Evolutionary conservation across 2,113 vertebrate genomes (phyloP), one percentile per base, ranked within the genome.

Genomic region (Cichladusa arquata): DNA sequence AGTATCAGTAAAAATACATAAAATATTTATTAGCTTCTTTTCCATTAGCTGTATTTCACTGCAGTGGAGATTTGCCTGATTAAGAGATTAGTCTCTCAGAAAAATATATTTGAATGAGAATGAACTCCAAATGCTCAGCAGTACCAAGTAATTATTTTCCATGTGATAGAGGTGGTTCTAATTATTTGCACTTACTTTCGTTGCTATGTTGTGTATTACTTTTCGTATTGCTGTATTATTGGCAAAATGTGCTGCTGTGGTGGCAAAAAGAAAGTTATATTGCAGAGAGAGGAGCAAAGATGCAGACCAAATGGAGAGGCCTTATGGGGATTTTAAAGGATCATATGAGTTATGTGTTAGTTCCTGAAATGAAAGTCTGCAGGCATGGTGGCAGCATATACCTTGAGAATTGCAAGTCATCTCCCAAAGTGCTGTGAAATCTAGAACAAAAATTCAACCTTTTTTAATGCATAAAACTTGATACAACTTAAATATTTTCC

Each of bases 181-280:
- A 97, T 97, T 97, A 95, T 96, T 96, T 95, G 66, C 50, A 56
- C 74, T 96, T 92, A 86, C 47, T 96, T 92, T 94, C 87, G 95
- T 96, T 90, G 33, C 60, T 93, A 4, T 42, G 56, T 86, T 97
- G 48, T 93, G 38, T 83, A 84, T 95, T 96, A 87, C 23, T 60
- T 28, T 92, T 95, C 26, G 6, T 56, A 90, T 96, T 94, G 51
- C 61, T 7, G 12, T 94, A 54, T 88, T 96, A 92, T 93, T 97
- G 91, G 51, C 67, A 81, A 51, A 86, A 81, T 57, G 6, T 88
- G 62, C 9, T 88, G 65, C 85, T 80, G 17, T 65, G 53, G 33
- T 90, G 14, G 28, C 64, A 86, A 86, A 94, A 93, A 72, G 36
- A 34, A 42, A 34, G 62, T 81, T 96, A 57, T 72, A 23, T 91